Evolutionary conservation across 1,140 invertebrate genomes (phyloP).

Genomic region (Drosophila parabipectinata): DNA sequence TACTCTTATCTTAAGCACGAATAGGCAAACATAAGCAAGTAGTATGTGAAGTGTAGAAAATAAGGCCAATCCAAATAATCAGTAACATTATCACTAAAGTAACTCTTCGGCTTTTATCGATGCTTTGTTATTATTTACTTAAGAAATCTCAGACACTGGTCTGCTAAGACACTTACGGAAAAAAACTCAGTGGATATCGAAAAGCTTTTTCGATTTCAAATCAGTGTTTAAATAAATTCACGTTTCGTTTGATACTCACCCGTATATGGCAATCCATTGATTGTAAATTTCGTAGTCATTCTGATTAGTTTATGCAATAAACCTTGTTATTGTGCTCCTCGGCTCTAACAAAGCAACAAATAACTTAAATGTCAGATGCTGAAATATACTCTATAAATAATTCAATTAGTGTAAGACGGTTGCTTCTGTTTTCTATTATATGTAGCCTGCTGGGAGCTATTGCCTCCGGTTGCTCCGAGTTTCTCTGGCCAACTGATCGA

Average conservation of each 20-base stretch:
- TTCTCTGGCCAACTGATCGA: conserved; percentile 47
- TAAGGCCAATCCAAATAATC: neutral
- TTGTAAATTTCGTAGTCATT: conserved; percentile 82
- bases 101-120: neutral
- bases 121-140: neutral
- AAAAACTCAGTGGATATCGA: too few relatives aligned
- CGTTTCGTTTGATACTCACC: conserved; percentile 58
- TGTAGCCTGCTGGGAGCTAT: conserved; percentile 19
- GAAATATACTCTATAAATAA: conserved; percentile 43
- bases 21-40: neutral
- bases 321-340: neutral
- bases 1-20: neutral
- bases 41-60: neutral
- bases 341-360: conserved; percentile 8
- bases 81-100: neutral
- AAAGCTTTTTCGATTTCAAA: too few relatives aligned
- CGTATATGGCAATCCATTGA: conserved; percentile 83
- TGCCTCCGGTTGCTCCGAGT: conserved; percentile 27
- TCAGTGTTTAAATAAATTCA: neutral
- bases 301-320: conserved; percentile 6
- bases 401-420: conserved; percentile 23
- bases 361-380: conserved; percentile 40
- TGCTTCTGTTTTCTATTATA: conserved; percentile 15
- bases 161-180: too few relatives aligned
- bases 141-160: too few relatives aligned